Evolutionary conservation across 2,888 invertebrate genomes (phyloP), one percentile per base, ranked within the genome.

Genomic region (Drosophila conformis): DNA sequence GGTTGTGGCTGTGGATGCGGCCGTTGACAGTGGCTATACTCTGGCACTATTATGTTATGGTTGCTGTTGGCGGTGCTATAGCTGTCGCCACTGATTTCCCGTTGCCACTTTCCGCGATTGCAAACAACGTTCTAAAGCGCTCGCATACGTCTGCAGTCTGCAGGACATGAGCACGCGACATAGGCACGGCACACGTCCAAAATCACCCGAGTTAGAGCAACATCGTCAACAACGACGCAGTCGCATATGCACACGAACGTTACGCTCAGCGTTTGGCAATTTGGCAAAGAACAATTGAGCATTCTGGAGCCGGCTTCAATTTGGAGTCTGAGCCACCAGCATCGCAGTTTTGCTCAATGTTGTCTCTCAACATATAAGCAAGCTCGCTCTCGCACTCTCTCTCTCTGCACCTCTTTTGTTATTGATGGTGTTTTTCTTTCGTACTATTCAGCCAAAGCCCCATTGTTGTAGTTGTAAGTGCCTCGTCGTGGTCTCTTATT

Each of bases 51-150:
- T 71, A 66, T 78, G 71, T 76, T 82, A 63, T 67, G 71, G 42
- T 70, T 54, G 63, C 52, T 78, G 60, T 74, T 65, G 61, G 42
- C 68, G 75, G 59, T 62, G 62, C 59, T 71, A 49, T 67, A 66
- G 82, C 69, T 67, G 82, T 76, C 81, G 78, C 73, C 69, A 70
- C 78, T 78, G 67, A 59, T 75, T 65, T 68, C 71, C 78, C 76
- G 78, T 82, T 76, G 74, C 81, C 85, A 84, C 88, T 82, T 88
- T 88, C 83, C 86, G 88, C 80, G 83, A 74, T 88, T 82, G 83
- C 83, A 86, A 88, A 86, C 86, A 82, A 80, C 86, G 83, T 88
- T 88, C 83, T 86, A 80, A 86, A 83, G 82, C 83, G 82, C 82
- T 87, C 86, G 83, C 82, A 83, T 83, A 86, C 88, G 86, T 86